phyloP scores from a whole-genome alignment of 2,888 invertebrate genomes.

The Scaptomyza cyrtandrae region DNA sequence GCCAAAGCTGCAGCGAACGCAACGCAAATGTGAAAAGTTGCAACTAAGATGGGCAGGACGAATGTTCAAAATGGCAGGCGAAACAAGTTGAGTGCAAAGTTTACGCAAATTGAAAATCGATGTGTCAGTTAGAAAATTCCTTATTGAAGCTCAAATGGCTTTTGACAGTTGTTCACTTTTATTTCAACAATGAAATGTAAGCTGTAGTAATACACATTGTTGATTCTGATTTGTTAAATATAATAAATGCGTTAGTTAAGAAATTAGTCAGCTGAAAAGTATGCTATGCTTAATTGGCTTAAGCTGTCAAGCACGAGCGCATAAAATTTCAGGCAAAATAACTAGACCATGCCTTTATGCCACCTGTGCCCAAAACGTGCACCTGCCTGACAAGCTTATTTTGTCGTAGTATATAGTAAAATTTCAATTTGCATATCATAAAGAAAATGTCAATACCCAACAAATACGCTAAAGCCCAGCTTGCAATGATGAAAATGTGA shows the following conservation, averaged over 20 bases:
- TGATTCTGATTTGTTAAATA: neutral
- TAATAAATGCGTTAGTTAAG: neutral
- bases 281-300: conserved; percentile 46
- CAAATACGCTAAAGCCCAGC: conserved; percentile 57
- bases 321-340: conserved; percentile 73
- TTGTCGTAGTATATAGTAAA: conserved; percentile 52
- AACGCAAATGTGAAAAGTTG: conserved; percentile 50
- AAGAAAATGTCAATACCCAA: conserved; percentile 69
- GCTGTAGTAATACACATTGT: neutral
- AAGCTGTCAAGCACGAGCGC: conserved; percentile 29
- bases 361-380: conserved; percentile 1
- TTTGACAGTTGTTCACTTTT: conserved; percentile 11
- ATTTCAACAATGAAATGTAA: neutral
- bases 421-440: conserved; percentile 79
- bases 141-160: conserved; percentile 25
- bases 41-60: neutral
- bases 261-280: conserved; percentile 21
- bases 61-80: conserved; percentile 1
- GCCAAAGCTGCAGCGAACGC: conserved; percentile 23
- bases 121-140: conserved; percentile 38
- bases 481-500: conserved; percentile 41
- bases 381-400: conserved; percentile 14
- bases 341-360: conserved; percentile 44
- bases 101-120: conserved; percentile 60
- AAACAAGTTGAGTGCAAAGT: conserved; percentile 41